These are phyloP conservation scores for Pachliopta kotzebuea DNA, from an alignment of 2,888 invertebrate species.

Conservation along the genomic window DNA sequence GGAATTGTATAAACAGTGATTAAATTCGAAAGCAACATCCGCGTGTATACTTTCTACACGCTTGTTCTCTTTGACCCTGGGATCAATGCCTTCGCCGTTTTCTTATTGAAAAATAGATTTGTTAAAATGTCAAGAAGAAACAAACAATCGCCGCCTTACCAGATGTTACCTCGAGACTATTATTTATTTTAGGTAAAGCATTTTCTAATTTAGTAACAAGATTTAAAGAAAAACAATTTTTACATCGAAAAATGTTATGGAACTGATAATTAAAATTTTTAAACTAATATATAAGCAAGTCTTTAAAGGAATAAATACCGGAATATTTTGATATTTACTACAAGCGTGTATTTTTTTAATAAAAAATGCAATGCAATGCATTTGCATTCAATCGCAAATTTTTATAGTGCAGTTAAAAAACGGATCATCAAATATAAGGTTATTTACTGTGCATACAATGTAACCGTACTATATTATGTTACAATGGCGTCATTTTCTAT, in stretches of 20 bases:
- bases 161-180: not conserved
- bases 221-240: too few species aligned
- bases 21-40: conserved; percentile 15
- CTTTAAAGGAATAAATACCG: too few species aligned
- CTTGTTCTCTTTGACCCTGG: conserved; percentile 22
- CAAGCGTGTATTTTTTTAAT: too few species aligned
- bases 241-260: too few species aligned
- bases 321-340: too few species aligned
- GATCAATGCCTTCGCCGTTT: conserved; percentile 19
- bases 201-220: not conserved
- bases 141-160: not conserved
- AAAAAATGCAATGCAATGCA: too few species aligned
- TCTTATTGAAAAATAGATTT: conserved; percentile 14
- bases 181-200: not conserved
- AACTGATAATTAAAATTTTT: too few species aligned
- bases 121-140: conserved; percentile 8
- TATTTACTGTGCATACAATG: not conserved
- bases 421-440: not conserved
- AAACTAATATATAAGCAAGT: too few species aligned
- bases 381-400: not conserved
- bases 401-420: not conserved
- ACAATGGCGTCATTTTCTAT: conserved; percentile 11
- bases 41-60: conserved; percentile 19
- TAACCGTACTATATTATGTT: conserved; percentile 1
- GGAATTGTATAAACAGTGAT: not conserved